These are phyloP conservation scores for Patiria pectinifera DNA, from an alignment of 53 echinoderm and acorn worm genomes.

Conservation along the genomic window DNA sequence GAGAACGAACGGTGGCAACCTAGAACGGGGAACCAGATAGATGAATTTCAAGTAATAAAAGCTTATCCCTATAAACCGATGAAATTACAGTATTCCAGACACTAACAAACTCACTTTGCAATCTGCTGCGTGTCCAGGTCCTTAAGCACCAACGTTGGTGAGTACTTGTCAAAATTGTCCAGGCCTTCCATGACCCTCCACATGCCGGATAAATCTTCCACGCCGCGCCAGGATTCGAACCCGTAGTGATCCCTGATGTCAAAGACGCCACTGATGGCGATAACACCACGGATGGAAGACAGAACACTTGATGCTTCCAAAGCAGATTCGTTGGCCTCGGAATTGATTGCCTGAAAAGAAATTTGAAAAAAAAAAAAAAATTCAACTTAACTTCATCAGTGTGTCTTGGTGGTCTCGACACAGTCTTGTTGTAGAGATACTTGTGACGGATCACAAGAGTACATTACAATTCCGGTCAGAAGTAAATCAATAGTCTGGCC, in stretches of 20 bases:
- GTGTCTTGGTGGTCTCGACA: too few species aligned
- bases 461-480: too few species aligned
- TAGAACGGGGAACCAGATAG: background rate
- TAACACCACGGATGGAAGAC: constrained; percentile 67
- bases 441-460: too few species aligned
- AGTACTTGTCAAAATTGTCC: constrained; percentile 72
- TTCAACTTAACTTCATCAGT: too few species aligned
- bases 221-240: constrained; percentile 76
- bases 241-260: constrained; percentile 84
- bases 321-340: background rate
- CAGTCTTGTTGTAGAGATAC: too few species aligned
- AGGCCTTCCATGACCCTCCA: constrained; percentile 79
- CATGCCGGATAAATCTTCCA: constrained; percentile 81
- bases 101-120: background rate
- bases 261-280: constrained; percentile 78
- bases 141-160: background rate
- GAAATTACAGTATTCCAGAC: background rate
- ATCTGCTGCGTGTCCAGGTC: background rate
- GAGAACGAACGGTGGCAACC: constrained; percentile 76
- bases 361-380: too few species aligned
- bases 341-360: background rate
- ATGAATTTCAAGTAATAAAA: too few species aligned
- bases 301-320: constrained; percentile 33
- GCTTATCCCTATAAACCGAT: background rate
- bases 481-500: too few species aligned